Conservation (phyloP, 2,888 invertebrate genomes). For the Gonocerus acuteangulatus region DNA sequence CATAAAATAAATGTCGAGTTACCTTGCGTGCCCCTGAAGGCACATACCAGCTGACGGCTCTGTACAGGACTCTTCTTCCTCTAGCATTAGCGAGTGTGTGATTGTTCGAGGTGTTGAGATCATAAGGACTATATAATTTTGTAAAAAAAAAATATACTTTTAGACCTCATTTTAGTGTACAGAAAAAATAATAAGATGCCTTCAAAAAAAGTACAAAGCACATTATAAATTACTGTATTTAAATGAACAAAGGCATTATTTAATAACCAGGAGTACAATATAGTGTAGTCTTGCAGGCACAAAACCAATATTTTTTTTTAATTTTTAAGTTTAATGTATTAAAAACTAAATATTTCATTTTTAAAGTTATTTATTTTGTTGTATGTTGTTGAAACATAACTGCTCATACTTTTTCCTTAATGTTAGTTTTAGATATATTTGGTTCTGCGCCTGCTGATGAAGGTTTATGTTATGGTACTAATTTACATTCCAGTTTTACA, state of each 20-base stretch:
- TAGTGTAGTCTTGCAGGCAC: conserved; percentile 22
- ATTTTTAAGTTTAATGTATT: conserved; percentile 13
- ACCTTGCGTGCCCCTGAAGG: conserved; percentile 20
- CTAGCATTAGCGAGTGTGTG: conserved; percentile 14
- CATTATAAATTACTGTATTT: conserved; percentile 32
- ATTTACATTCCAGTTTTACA: conserved; percentile 36
- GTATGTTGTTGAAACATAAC: conserved; percentile 23
- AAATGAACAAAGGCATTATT: conserved; percentile 33
- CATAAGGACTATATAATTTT: conserved; percentile 23
- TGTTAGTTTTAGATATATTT: conserved; percentile 24
- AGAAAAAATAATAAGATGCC: conserved; percentile 44
- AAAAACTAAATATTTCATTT: conserved; percentile 22
- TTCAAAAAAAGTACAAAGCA: conserved; percentile 47
- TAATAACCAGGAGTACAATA: conserved; percentile 26
- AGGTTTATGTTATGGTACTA: conserved; percentile 29
- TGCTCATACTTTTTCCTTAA: conserved; percentile 26
- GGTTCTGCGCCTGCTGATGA: conserved; percentile 32
- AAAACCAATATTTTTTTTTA: conserved; percentile 21
- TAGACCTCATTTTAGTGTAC: conserved; percentile 29
- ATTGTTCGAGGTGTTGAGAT: background rate
- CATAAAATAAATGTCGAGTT: conserved; percentile 23
- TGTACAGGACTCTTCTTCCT: conserved; percentile 22
- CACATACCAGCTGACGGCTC: conserved; percentile 15
- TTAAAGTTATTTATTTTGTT: conserved; percentile 12
- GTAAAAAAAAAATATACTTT: conserved; percentile 25